A percentile compares a stretch with the other conserved stretches of the same genome.
Evolutionary conservation across 2,797 vertebrate species (phyloP).

Genomic region (Sebastes minor): DNA sequence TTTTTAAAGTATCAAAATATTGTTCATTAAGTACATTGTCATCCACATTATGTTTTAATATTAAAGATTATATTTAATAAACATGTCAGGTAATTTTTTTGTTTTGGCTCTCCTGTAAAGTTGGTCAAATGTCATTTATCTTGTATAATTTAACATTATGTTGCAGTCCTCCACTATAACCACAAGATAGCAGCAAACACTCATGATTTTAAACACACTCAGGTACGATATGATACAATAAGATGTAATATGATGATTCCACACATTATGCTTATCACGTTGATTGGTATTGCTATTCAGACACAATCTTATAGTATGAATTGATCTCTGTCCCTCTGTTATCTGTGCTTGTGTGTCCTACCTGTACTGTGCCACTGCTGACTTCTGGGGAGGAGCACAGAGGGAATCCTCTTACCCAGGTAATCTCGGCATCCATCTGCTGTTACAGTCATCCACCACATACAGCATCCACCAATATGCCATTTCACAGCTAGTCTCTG

Average conservation of each 20-base stretch:
- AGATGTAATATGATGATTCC: neutral
- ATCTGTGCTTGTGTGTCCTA: neutral
- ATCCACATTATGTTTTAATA: neutral
- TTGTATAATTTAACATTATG: neutral
- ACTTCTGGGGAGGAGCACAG: constrained; percentile 39
- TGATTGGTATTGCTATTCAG: neutral
- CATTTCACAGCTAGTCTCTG: constrained; percentile 1
- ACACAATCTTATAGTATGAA: neutral
- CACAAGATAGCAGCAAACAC: neutral
- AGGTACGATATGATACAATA: neutral
- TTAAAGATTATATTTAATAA: neutral
- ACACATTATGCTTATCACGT: neutral
- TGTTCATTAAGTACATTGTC: too few species aligned
- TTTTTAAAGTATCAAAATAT: too few species aligned
- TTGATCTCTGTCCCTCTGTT: neutral
- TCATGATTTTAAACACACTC: neutral
- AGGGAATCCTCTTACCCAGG: constrained; percentile 73
- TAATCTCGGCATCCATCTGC: constrained; percentile 74
- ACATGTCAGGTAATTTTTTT: neutral
- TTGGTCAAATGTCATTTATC: neutral
- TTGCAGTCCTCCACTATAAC: neutral
- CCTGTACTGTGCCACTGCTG: neutral
- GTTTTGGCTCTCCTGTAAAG: neutral
- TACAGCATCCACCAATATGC: constrained; percentile 25
- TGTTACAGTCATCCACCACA: constrained; percentile 19